phyloP scores from a whole-genome alignment of 1,140 invertebrate species.

The Nixonia krombeini region DNA sequence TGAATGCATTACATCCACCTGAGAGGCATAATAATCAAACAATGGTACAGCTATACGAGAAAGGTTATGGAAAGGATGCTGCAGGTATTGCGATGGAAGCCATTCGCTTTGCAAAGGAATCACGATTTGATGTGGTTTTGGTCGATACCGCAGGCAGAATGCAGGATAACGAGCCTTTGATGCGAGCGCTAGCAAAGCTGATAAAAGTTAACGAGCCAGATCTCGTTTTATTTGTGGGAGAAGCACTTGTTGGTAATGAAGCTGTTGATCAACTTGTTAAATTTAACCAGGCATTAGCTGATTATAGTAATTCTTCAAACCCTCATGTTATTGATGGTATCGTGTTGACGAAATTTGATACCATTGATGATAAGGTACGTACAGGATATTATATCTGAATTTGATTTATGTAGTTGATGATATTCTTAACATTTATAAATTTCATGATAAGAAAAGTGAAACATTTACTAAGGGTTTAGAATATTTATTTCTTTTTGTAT shows the following conservation, averaged over 20 bases:
- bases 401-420: too few species aligned
- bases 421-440: too few species aligned
- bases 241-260: constrained; percentile 99
- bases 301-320: constrained; percentile 85
- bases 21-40: constrained; percentile 77
- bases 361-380: constrained; percentile 96
- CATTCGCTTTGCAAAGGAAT: constrained; percentile 89
- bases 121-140: constrained; percentile 90
- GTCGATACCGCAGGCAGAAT: constrained; percentile 99
- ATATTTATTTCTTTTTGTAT: constrained; percentile 38
- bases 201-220: constrained; percentile 94
- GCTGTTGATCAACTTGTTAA: constrained; percentile 99
- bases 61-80: constrained; percentile 98
- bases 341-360: constrained; percentile 98
- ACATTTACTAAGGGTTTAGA: too few species aligned
- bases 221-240: constrained; percentile 98
- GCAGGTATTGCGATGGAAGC: constrained; percentile 98
- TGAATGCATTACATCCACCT: constrained; percentile 94
- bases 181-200: constrained; percentile 95
- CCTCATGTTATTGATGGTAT: constrained; percentile 98
- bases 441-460: too few species aligned
- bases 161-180: constrained; percentile 99
- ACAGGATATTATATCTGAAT: neutral
- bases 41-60: constrained; percentile 97
- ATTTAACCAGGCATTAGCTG: constrained; percentile 97